These are phyloP conservation scores for Mola mola DNA, from an alignment of 2,113 vertebrate genomes.

Conservation along the genomic window DNA sequence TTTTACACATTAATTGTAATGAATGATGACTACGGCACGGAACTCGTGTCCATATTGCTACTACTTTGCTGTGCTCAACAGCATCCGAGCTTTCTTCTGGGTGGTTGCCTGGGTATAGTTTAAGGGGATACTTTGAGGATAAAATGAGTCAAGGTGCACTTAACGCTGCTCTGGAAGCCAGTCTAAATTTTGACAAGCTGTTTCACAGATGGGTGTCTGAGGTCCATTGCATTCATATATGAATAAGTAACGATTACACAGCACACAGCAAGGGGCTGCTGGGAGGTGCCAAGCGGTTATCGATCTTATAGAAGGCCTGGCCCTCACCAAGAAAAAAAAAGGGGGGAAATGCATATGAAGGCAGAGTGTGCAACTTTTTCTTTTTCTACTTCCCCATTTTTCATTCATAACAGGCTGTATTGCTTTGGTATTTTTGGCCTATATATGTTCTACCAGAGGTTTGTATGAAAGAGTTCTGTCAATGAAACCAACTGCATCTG, in stretches of 20 bases:
- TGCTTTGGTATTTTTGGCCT: slow-evolving; percentile 46
- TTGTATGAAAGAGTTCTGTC: slow-evolving; percentile 75
- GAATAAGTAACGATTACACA: too few species aligned
- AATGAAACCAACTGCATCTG: slow-evolving; percentile 6
- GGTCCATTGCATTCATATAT: slow-evolving; percentile 46
- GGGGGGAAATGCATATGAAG: too few species aligned
- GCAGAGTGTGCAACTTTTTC: too few species aligned
- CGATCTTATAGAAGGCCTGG: background rate
- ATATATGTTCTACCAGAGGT: slow-evolving; percentile 51
- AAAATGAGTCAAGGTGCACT: slow-evolving; percentile 18
- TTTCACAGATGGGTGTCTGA: slow-evolving; percentile 29
- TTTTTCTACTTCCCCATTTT: background rate
- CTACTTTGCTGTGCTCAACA: slow-evolving; percentile 13
- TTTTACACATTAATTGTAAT: slow-evolving; percentile 4
- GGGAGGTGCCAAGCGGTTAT: background rate
- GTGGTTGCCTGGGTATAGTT: slow-evolving; percentile 3
- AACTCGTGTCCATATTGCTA: too few species aligned
- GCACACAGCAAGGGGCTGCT: background rate
- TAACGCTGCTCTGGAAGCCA: background rate
- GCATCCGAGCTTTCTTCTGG: slow-evolving; percentile 22
- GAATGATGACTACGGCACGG: slow-evolving; percentile 2
- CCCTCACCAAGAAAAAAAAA: background rate
- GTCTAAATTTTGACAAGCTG: slow-evolving; percentile 17
- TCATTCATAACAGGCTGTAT: slow-evolving; percentile 44
- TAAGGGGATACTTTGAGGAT: background rate